Base-by-base conservation (phyloP, 2,113 vertebrate species). In the Zosterops pallidus region DNA sequence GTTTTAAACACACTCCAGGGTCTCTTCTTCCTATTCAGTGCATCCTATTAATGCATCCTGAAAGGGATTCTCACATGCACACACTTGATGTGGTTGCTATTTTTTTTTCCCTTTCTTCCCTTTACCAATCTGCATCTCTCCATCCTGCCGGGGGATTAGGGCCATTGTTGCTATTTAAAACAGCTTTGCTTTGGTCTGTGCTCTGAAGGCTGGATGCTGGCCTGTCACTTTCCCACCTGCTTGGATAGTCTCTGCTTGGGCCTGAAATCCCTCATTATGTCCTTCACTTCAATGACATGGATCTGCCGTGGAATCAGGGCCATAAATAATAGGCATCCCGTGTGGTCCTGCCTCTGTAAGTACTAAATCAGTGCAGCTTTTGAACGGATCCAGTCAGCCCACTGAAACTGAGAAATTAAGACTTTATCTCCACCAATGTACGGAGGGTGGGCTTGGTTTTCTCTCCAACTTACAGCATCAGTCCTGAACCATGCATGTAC, bases 81-180 rank as follows among this genome's bases (percentile, higher is more conserved):
- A 57, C n/a, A 21, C 41, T 74, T 95, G 92, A 71, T 71, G 65
- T n/a, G 16, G 76, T 78, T 90, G 53, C 93, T 96, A 90, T 96
- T 90, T 95, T 93, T 62, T 62, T 62, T 69, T 13, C 67, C 37
- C 72, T 94, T 95, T 96, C 80, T 96, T 93, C 68, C 57, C 56
- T 83, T 79, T 57, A 83, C 90, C 88, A 82, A 89, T 86, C 76
- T 91, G 92, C 92, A 94, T 97, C 83, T 93, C 83, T 94, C 88
- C 83, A 57, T 90, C 72, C 83, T 89, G 83, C 69, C 3, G 0
- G 57, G 75, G 62, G 72, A 96, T 93, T 94, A 92, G 64, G 28
- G 57, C 89, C 80, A 97, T 94, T 96, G 93, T 93, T 96, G 86
- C 86, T 95, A 95, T 95, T 96, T 93, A 93, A 96, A 96, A 94